These are phyloP conservation scores for Amphiprion percula DNA, from an alignment of 2,113 vertebrate genomes.

Conservation along the genomic window DNA sequence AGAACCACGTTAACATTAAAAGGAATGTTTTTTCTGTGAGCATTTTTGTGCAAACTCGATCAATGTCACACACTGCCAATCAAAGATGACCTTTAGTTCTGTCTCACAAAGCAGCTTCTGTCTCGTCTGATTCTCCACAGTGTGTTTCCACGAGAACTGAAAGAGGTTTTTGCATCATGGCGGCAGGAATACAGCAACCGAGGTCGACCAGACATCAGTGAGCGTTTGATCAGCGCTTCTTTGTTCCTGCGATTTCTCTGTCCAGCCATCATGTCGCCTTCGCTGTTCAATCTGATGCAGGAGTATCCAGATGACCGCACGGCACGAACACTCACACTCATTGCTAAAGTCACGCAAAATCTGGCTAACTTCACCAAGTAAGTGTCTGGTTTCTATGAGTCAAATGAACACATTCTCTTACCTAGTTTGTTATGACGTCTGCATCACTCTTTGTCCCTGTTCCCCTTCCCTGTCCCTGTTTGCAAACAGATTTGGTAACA, in stretches of 20 bases:
- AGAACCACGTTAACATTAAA: too few relatives aligned
- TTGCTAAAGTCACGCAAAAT: slow-evolving; percentile 99
- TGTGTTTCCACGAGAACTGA: slow-evolving; percentile 96
- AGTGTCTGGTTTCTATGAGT: slow-evolving; percentile 51
- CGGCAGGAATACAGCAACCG: slow-evolving; percentile 96
- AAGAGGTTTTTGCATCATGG: slow-evolving; percentile 98
- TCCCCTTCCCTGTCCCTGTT: neutral
- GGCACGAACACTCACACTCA: slow-evolving; percentile 95
- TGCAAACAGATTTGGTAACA: slow-evolving; percentile 92
- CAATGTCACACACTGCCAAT: too few relatives aligned
- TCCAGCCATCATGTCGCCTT: slow-evolving; percentile 98
- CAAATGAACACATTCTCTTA: too few relatives aligned
- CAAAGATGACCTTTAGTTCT: neutral
- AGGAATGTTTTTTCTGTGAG: too few relatives aligned
- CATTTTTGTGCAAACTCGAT: too few relatives aligned
- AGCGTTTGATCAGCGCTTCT: slow-evolving; percentile 97
- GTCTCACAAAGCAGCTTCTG: neutral
- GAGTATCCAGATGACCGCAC: slow-evolving; percentile 98
- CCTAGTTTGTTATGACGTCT: too few relatives aligned
- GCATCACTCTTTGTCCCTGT: neutral
- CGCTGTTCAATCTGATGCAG: slow-evolving; percentile 96
- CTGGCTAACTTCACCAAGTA: slow-evolving; percentile 99
- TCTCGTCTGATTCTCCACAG: slow-evolving; percentile 76
- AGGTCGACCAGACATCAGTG: slow-evolving; percentile 96
- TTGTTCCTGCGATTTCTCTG: slow-evolving; percentile 98